Evolutionary conservation across 2,888 invertebrate species (phyloP).

Genomic region (Melolontha melolontha): DNA sequence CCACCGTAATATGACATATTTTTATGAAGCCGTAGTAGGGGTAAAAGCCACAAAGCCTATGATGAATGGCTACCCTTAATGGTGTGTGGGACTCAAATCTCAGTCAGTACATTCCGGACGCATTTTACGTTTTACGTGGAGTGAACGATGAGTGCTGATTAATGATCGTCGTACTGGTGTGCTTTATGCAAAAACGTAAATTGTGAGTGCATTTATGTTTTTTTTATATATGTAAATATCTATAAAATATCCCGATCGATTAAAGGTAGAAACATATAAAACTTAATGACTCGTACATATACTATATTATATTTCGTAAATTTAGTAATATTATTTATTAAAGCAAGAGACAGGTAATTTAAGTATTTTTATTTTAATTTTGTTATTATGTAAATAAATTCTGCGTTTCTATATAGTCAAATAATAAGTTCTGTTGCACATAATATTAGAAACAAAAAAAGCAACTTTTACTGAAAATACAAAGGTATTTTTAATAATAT

Average conservation of each 20-base stretch:
- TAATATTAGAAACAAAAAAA: too few species aligned
- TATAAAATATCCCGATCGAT: not conserved
- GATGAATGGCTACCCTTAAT: slow-evolving; percentile 52
- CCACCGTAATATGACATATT: slow-evolving; percentile 39
- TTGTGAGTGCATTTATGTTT: slow-evolving; percentile 15
- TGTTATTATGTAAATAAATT: too few species aligned
- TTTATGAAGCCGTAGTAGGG: slow-evolving; percentile 40
- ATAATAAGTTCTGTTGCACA: too few species aligned
- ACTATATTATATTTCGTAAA: too few species aligned
- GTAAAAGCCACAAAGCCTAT: slow-evolving; percentile 47
- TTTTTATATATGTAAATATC: not conserved
- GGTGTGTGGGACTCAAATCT: slow-evolving; percentile 44
- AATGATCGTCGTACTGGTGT: slow-evolving; percentile 20
- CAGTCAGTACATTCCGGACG: slow-evolving; percentile 20
- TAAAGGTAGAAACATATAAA: not conserved
- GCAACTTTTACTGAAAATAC: too few species aligned
- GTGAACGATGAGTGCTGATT: slow-evolving; percentile 34
- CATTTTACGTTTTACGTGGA: slow-evolving; percentile 29
- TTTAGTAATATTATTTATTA: too few species aligned
- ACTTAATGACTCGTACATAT: too few species aligned
- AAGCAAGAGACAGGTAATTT: too few species aligned
- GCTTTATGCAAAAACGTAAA: slow-evolving; percentile 19
- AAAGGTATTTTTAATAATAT: too few species aligned
- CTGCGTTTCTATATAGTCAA: too few species aligned
- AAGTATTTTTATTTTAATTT: too few species aligned